Base-by-base conservation (phyloP, 2,113 vertebrate species). In the Xenopus borealis region DNA sequence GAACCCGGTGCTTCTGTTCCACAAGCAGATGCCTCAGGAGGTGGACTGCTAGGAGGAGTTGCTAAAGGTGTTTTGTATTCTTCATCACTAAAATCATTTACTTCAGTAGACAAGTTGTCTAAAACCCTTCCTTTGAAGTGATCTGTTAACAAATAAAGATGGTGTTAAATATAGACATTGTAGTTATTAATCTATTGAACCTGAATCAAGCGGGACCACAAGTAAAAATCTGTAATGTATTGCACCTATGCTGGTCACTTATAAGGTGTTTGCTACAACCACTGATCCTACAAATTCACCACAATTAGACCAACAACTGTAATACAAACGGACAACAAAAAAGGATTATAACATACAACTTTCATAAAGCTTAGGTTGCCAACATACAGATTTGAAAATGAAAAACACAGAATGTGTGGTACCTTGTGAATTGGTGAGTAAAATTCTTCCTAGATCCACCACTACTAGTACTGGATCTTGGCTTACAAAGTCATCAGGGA, bases 341-440 rank as follows among this genome's bases (percentile, higher is more conserved):
- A 40, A 40, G 33, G 3, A 7, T 7, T 40, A n/a, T n/a, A n/a
- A n/a, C n/a, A n/a, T n/a, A n/a, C n/a, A n/a, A n/a, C n/a, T n/a
- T n/a, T n/a, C n/a, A n/a, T n/a, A n/a, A n/a, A n/a, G n/a, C 6
- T 40, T 40, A 7, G 33, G 33, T 1, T 9, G 8, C 33, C 33
- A 40, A 40, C 33, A 40, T 40, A 40, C 33, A 7, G 33, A 40
- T 40, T 40, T 40, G 33, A 40, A 40, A 9, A 40, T 40, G 33
- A 40, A 40, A 9, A 40, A 40, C 33, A 50, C 2, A 50, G 47
- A 16, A 16, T 50, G 6, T 50, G 18, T 1, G 6, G 0, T 90
- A 99, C 97, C 97, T 95, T 95, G 91, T 69, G 88, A 95, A 86
- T 98, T 98, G 12, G 95, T 97, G 66, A 99, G 91, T 3, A 98